Evolutionary conservation across 2,113 vertebrate species (phyloP), one percentile per base, ranked within the genome.

Genomic region (Hippocampus barbouri): DNA sequence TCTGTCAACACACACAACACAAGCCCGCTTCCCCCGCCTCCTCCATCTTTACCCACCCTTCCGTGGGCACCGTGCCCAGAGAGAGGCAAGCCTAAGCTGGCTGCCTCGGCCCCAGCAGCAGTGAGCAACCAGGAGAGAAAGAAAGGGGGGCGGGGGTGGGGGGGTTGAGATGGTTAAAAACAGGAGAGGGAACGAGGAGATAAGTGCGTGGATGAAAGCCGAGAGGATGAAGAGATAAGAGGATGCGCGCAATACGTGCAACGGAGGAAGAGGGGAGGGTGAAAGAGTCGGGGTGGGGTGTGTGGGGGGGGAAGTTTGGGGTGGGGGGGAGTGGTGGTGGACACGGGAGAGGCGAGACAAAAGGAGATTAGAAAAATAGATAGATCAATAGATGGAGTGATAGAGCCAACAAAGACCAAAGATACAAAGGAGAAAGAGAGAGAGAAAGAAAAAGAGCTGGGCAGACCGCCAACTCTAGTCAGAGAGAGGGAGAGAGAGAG

Each of bases 331-430:
- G 34, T 38, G 34, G 34, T 38, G 34, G 34, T 38, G 34, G 34
- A 38, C 59, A 62, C 12, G 41, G n/a, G 57, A 64, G 71, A 60
- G 69, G 79, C 57, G 63, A 40, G 76, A 76, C 75, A 78, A 78
- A 80, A 77, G 87, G 76, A 82, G 87, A 89, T 87, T 82, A 79
- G 87, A 85, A 77, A 82, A 83, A 84, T 74, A 77, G 85, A 82
- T 76, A 68, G 80, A 86, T 87, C 84, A 66, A 87, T 87, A 84
- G 87, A 86, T 74, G 30, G 78, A 83, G 84, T 74, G 83, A 82
- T 59, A 80, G 62, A 67, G 72, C 72, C 73, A 67, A 74, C 63
- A 66, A 72, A 65, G 68, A 81, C 71, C 49, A 76, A 83, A 82
- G 80, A 80, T 70, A 56, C 71, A 70, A 72, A 75, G 71, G 68